Evolutionary conservation across 1,140 invertebrate species (phyloP), one percentile per base, ranked within the genome.

Genomic region (Octopus sinensis): DNA sequence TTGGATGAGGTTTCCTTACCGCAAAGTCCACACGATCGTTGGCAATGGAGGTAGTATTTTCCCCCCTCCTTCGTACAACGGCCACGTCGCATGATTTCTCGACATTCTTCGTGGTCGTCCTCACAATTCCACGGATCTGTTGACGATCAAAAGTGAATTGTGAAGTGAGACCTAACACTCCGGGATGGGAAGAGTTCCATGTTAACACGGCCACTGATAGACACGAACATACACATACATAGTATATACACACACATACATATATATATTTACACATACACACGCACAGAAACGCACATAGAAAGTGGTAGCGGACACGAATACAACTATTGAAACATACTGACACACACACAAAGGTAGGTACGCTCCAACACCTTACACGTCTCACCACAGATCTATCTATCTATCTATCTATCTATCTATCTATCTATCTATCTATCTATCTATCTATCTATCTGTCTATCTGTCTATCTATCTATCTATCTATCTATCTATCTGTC

Each of bases 91-190:
- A 78, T 80, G 43, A 84, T 79, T 23, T 83, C 81, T 23, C 81
- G 54, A 56, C 86, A 86, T 51, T 80, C 30, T 54, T 62, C 77
- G 62, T 83, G 79, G n/a, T 86, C 86, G 68, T 86, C 86, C 53
- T 84, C 83, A 78, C 86, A 86, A 43, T 73, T 73, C 53, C 77
- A 79, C 62, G 78, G 79, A 82, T 84, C 86, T 86, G 43, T 77
- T 77, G 52, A 9, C 23, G 68, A 73, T 13, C 68, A 73, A 73
- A 73, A 73, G 5, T 73, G 68, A 73, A 73, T 73, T 73, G 68
- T 73, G 68, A 73, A 23, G 68, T 1, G 30, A 43, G 30, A 43
- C 30, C 30, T 43, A 43, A 43, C 30, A 43, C 30, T 43, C 30
- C 30, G 3, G 30, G 30, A 43, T 43, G 30, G 30, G 30, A 43